Evolutionary conservation across 2,888 invertebrate species (phyloP), one percentile per base, ranked within the genome.

Genomic region (Anticlea derivata): DNA sequence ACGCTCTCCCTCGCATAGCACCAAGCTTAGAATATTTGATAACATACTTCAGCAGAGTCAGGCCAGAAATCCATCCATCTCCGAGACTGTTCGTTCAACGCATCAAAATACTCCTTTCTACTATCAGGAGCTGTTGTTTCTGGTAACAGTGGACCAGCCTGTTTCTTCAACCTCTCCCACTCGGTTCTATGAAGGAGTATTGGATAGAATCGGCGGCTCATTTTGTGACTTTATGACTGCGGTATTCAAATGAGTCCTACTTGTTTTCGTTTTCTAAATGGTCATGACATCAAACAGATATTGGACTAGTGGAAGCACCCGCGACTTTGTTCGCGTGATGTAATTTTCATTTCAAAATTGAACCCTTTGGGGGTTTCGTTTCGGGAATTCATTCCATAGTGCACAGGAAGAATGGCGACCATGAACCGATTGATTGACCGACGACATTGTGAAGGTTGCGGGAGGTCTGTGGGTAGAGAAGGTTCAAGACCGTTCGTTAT

Each of bases 1-100:
- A n/a, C n/a, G n/a, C n/a, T n/a, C n/a, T n/a, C n/a, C n/a, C n/a
- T n/a, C n/a, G n/a, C n/a, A n/a, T n/a, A n/a, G n/a, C n/a, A n/a
- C n/a, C n/a, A n/a, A n/a, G n/a, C n/a, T n/a, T n/a, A n/a, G n/a
- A n/a, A n/a, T n/a, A n/a, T n/a, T n/a, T n/a, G n/a, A n/a, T n/a
- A n/a, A n/a, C 55, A 13, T 64, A 79, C 83, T 60, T 75, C 64
- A 1, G 68, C 53, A 23, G 78, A 70, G 46, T 81, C 82, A 1
- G 82, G 78, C 83, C 84, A 85, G 27, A 64, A 60, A 39, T 67
- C 70, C 4, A 74, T 74, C 80, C 77, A 80, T 37, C 64, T 65
- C 38, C 72, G 76, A 0, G 84, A 84, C 46, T 66, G 63, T 37
- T 80, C 72, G 13, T 61, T 70, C 52, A 83, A 55, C 2, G 61